Evolutionary conservation across 1,140 invertebrate species (phyloP), one percentile per base, ranked within the genome.

Genomic region (Hetaerina americana): DNA sequence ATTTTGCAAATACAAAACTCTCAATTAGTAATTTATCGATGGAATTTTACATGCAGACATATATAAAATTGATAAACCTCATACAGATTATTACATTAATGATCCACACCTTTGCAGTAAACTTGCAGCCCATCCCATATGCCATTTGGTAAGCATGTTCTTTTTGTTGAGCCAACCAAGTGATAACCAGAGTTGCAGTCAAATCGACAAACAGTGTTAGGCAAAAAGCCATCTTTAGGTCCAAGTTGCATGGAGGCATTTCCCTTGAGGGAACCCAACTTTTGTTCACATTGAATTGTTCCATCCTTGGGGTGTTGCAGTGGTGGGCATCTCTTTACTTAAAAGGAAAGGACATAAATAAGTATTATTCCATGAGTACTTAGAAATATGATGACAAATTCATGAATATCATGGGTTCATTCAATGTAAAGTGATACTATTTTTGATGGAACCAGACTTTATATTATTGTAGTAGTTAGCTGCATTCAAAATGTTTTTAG

Each of bases 111-210:
- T 83, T 87, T 87, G 76, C 89, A 91, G 49, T 84, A 82, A 0
- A 86, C 85, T 68, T 85, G 84, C 1, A 90, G 80, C 1, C 89
- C 89, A 73, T 88, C 87, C 89, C 89, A 91, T 71, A 85, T 82
- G 0, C 87, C 85, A 24, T 90, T 82, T 0, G 89, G 88, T 26
- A 91, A 78, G 76, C 89, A 91, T 24, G 85, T 87, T 26, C 89
- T 78, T 73, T 84, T 83, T 72, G 82, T 82, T n/a, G 88, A 89
- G 0, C 89, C 89, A 8, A 88, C 83, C 26, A 90, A 79, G 72
- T 84, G 82, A 76, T 84, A 88, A 0, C 89, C 89, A n/a, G 80
- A 79, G 71, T 87, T 82, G 76, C 89, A 91, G 5, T 80, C 81
- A 76, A 90, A 90, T 26, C 83, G 81, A 75, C 89, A 91, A 25